phyloP scores from a whole-genome alignment of 2,888 invertebrate genomes.

The Anthoptus insignis region DNA sequence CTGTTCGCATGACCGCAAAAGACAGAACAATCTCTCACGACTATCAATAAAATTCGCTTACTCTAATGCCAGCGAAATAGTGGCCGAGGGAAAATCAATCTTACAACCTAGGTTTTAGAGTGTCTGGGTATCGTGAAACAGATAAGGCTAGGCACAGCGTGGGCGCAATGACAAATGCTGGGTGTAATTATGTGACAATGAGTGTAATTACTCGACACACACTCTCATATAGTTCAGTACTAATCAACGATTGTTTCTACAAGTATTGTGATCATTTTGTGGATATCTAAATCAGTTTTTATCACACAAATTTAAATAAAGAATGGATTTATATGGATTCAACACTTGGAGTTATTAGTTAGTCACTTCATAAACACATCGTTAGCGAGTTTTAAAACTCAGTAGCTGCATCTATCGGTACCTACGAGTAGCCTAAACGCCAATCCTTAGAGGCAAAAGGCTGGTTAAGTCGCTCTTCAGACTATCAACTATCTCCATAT shows the following conservation, averaged over 20 bases:
- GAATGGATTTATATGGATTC: too few relatives aligned
- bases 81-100: neutral
- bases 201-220: constrained; percentile 71
- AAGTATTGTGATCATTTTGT: constrained; percentile 52
- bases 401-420: too few relatives aligned
- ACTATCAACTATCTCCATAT: too few relatives aligned
- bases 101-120: neutral
- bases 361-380: too few relatives aligned
- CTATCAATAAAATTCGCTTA: constrained; percentile 32
- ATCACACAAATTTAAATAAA: too few relatives aligned
- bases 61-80: constrained; percentile 15
- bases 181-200: constrained; percentile 82
- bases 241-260: constrained; percentile 69
- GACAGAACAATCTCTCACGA: constrained; percentile 34
- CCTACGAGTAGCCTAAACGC: too few relatives aligned
- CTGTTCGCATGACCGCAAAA: constrained; percentile 29
- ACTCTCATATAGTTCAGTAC: constrained; percentile 46
- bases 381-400: too few relatives aligned
- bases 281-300: too few relatives aligned
- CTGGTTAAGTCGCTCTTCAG: too few relatives aligned
- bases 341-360: too few relatives aligned
- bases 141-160: constrained; percentile 27
- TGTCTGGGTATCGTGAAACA: neutral
- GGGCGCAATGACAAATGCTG: constrained; percentile 79
- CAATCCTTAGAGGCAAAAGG: too few relatives aligned